phyloP scores from a whole-genome alignment of 1,140 invertebrate species.

The Temnothorax curvispinosus region DNA sequence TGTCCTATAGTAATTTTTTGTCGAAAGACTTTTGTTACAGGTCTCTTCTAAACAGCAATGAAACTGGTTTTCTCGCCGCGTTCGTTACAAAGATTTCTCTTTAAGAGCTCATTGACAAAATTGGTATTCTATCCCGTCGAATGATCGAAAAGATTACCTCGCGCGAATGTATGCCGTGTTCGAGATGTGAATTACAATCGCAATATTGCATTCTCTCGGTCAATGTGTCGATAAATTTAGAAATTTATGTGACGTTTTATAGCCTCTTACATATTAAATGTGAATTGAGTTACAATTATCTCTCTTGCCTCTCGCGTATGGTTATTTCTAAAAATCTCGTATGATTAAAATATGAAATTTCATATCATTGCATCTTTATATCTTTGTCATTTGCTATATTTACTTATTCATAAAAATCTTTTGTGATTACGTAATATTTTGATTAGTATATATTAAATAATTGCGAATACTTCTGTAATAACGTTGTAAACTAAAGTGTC shows the following conservation, averaged over 20 bases:
- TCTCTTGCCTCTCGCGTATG: background rate
- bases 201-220: conserved; percentile 4
- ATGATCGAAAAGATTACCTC: conserved; percentile 8
- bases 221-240: conserved; percentile 18
- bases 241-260: background rate
- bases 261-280: background rate
- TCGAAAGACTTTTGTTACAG: background rate
- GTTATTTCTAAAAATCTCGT: background rate
- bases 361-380: background rate
- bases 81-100: background rate
- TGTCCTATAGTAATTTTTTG: background rate
- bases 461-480: background rate
- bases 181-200: conserved; percentile 45
- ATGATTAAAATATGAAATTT: background rate
- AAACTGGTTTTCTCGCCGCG: background rate
- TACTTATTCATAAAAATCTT: background rate
- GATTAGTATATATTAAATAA: conserved; percentile 1
- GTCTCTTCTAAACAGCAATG: background rate
- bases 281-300: background rate
- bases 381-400: background rate
- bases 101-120: background rate
- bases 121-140: conserved; percentile 41
- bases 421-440: background rate
- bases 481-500: background rate
- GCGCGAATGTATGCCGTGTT: conserved; percentile 32